Base-by-base conservation (phyloP, 2,888 invertebrate species). In the Fragum sueziense region DNA sequence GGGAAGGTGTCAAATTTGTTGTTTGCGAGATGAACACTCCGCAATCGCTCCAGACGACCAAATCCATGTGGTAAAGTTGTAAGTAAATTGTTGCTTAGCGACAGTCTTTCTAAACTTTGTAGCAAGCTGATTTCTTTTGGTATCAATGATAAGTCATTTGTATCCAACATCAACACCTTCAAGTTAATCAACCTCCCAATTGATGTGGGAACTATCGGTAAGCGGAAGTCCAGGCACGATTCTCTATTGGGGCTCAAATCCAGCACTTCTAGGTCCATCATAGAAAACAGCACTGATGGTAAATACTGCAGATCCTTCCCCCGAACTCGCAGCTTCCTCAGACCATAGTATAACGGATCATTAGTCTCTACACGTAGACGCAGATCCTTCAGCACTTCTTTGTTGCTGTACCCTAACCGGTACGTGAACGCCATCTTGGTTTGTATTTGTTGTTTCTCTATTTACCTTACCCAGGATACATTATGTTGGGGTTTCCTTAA, bases 241-340 rank as follows among this genome's bases (percentile, higher is more conserved):
- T 93, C 89, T 27, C 93, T 78, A 67, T 92, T 92, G 0, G 93
- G 93, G 72, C 93, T 93, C 54, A 93, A 81, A 75, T 93, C 92
- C 17, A 93, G 85, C 17, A 93, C 91, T 82, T 93, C 91, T 37
- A 93, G 79, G 33, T 93, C 93, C 59, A 87, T 79, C 62, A 93
- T 78, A n/a, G 87, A 85, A 85, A 92, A 93, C 29, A 93, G 68
- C 20, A 90, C 90, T 0, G 80, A 75, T 0, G 92, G 91, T 17
- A 93, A 67, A 34, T 88, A 78, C 17, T 85, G 74, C 27, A 93
- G 86, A 71, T 93, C 92, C 65, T 88, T 88, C 6, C 93, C 93
- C 7, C 88, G 83, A 11, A 92, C 72, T 80, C 91, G 91, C 33
- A 92, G 85, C 77, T 90, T 91, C 85, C 90, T 91, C 74, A 87